Base-by-base conservation (phyloP, 2,888 invertebrate species). In the Parasteatoda lunata region DNA sequence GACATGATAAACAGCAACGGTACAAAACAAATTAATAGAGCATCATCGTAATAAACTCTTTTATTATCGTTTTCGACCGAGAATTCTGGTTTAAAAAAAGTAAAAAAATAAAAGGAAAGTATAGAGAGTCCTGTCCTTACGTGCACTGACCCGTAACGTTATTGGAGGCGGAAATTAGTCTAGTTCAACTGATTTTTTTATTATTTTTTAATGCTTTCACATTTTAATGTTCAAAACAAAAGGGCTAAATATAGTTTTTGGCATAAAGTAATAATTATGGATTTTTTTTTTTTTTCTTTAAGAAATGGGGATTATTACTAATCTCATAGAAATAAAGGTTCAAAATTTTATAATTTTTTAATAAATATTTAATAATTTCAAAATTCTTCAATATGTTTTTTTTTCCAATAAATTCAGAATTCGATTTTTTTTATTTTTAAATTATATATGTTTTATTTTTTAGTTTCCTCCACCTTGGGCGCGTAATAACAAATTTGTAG, bases 1-100 rank as follows among this genome's bases (percentile, higher is more conserved):
- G 11, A n/a, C 59, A n/a, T 59, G 59, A 59, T 4, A 7, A 30
- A 77, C 54, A 54, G n/a, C 47, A 13, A 13, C 8, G 48, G 15
- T 54, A 81, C 81, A 81, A 81, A 52, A 51, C 66, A 75, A 81
- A 81, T 81, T 81, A 81, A 68, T 75, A 81, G 81, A 81, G 81
- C 81, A 59, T 73, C 81, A 59, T 81, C 48, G 54, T 68, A 81
- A 75, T 81, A 75, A 68, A 75, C 68, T 81, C 75, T 68, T 80
- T 80, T 69, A 68, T 77, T 68, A 69, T 69, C 52, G 54, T 68
- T 47, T 45, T 49, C 52, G 54, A 73, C 54, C 73, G 73, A 73
- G 54, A 73, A 54, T 45, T 52, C 73, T 15, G n/a, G n/a, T 68
- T 71, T 49, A 13, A 51, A 71, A 71, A 49, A 49, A 71, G 51